These are phyloP conservation scores for Dreissena rostriformis DNA, from an alignment of 1,140 invertebrate species.

Conservation along the genomic window DNA sequence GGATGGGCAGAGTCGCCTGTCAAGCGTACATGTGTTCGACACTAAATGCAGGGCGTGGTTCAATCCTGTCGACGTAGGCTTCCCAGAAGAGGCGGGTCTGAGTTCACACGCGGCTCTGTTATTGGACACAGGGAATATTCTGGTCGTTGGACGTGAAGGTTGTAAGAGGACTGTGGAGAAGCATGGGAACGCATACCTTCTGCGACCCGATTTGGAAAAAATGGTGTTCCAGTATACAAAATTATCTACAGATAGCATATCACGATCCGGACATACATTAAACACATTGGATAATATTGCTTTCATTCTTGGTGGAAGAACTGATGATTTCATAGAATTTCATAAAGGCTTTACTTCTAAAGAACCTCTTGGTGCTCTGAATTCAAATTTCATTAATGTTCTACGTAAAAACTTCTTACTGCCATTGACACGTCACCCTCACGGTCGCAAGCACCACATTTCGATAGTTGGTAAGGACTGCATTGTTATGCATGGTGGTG, in stretches of 20 bases:
- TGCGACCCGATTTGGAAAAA: conserved; percentile 64
- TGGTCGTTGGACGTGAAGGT: conserved; percentile 79
- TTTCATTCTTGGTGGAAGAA: conserved; percentile 76
- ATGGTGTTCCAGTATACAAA: conserved; percentile 70
- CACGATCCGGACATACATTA: conserved; percentile 78
- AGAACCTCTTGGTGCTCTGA: conserved; percentile 1
- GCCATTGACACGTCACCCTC: conserved; percentile 71
- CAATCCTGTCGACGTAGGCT: conserved; percentile 65
- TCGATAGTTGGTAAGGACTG: conserved; percentile 59
- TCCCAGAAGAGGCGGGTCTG: conserved; percentile 77
- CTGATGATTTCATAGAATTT: conserved; percentile 74
- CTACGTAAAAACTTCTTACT: conserved; percentile 32
- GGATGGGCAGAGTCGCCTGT: conserved; percentile 75
- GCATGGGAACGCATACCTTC: conserved; percentile 75
- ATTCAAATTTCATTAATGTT: conserved; percentile 10
- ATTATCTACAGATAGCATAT: conserved; percentile 68
- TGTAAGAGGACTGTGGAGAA: conserved; percentile 74
- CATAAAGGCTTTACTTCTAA: conserved; percentile 54
- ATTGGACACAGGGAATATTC: conserved; percentile 68
- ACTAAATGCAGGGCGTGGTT: conserved; percentile 71
- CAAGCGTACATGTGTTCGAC: conserved; percentile 72
- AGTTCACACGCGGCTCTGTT: conserved; percentile 77
- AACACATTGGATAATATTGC: conserved; percentile 65
- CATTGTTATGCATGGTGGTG: conserved; percentile 78
- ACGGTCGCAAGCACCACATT: conserved; percentile 75